Evolutionary conservation across 2,113 vertebrate species (phyloP).

Genomic region (Fulica atra): DNA sequence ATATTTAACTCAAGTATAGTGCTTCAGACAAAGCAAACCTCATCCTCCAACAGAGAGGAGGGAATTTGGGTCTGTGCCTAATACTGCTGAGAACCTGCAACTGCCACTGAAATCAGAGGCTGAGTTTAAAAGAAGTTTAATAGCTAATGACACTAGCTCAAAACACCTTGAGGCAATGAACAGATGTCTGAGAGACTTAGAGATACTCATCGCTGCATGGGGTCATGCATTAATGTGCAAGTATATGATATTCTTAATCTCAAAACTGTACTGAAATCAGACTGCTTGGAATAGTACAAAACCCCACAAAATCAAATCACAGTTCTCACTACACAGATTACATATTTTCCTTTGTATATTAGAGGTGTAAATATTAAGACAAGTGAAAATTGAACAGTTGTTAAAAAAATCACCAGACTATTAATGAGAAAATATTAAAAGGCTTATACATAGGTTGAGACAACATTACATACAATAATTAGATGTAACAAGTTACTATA

Average conservation of each 20-base stretch:
- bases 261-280: not conserved
- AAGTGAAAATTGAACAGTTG: not conserved
- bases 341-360: not conserved
- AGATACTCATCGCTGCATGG: not conserved
- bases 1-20: not conserved
- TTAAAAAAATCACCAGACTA: not conserved
- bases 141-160: not conserved
- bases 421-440: not conserved
- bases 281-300: not conserved
- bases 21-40: not conserved
- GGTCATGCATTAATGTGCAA: not conserved
- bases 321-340: not conserved
- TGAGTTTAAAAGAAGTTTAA: not conserved
- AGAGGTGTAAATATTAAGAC: not conserved
- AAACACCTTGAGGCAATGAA: not conserved
- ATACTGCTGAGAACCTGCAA: not conserved
- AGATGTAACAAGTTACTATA: not conserved
- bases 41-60: not conserved
- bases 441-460: not conserved
- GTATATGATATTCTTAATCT: not conserved
- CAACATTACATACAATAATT: not conserved
- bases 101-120: not conserved
- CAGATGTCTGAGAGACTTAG: not conserved
- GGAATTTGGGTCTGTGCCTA: not conserved
- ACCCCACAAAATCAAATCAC: accelerated